These are phyloP conservation scores for Nixonia krombeini DNA, from an alignment of 1,140 invertebrate species.

Conservation along the genomic window DNA sequence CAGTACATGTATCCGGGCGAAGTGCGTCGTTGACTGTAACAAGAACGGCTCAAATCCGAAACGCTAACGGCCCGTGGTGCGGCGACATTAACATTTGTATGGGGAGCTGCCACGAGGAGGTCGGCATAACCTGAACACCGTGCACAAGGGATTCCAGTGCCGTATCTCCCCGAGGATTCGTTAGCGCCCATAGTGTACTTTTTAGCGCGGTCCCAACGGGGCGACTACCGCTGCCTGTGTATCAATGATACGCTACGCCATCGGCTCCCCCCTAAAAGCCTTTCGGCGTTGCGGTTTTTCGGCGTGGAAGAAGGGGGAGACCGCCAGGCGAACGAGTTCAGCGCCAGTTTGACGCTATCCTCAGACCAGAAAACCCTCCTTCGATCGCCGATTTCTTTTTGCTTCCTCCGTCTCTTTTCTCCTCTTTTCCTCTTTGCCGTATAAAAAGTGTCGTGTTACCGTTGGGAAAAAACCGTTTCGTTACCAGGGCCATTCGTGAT, in stretches of 20 bases:
- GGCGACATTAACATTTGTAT: conserved; percentile 61
- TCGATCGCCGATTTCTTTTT: conserved; percentile 39
- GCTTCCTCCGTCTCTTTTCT: conserved; percentile 22
- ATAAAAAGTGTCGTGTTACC: not conserved
- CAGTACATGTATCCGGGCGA: not conserved
- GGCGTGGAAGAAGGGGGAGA: conserved; percentile 49
- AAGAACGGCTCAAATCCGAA: conserved; percentile 54
- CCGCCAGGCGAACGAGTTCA: conserved; percentile 41
- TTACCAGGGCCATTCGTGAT: too few relatives aligned
- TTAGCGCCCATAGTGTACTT: conserved; percentile 63
- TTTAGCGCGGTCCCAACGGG: conserved; percentile 57
- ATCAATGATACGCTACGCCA: conserved; percentile 59
- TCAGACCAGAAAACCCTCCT: conserved; percentile 30
- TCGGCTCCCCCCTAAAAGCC: conserved; percentile 57
- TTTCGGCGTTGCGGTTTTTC: conserved; percentile 64
- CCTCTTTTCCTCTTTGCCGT: conserved; percentile 3
- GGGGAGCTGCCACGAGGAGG: conserved; percentile 38
- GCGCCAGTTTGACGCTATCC: conserved; percentile 39
- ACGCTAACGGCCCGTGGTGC: conserved; percentile 48
- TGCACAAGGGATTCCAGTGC: conserved; percentile 38
- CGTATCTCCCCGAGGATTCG: conserved; percentile 56
- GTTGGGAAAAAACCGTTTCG: too few relatives aligned
- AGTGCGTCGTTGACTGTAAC: conserved; percentile 21
- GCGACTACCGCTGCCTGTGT: conserved; percentile 53
- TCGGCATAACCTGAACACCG: conserved; percentile 37